Evolutionary conservation across 2,888 invertebrate species (phyloP), one percentile per base, ranked within the genome.

Genomic region (Electrophaes corylata): DNA sequence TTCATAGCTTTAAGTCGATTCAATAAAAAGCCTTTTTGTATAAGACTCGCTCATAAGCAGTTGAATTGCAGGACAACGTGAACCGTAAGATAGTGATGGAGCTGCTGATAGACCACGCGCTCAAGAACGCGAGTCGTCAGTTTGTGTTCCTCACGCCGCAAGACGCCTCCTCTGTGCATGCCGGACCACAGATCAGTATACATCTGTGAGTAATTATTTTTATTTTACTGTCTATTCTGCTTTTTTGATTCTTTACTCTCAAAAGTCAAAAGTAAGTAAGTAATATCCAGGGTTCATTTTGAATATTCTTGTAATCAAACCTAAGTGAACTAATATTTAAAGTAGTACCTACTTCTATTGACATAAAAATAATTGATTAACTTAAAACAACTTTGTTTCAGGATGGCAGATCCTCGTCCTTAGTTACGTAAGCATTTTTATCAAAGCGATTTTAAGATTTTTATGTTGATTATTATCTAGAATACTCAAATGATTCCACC

Each of bases 141-240:
- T 98, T 95, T 86, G 95, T 97, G 68, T 98, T 98, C 84, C 93
- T 98, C 20, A 97, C 98, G 41, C 98, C 98, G 26, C 95, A 96
- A 78, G 96, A 96, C 81, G 93, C 95, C 11, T 94, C 95, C 54
- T 80, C 92, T 52, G 83, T 93, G 62, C 73, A 75, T 46, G 84
- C 92, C 2, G 84, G 87, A 39, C 85, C 91, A 11, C 86, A 84
- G 40, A 82, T 95, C 62, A 92, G 89, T 62, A 94, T 95, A 71
- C 94, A 95, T 73, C 82, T 90, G 94, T 95, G 80, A 76, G 73
- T 71, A 18, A 48, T 11, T 19, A n/a, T n/a, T n/a, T n/a, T n/a
- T n/a, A n/a, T n/a, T n/a, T n/a, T n/a, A n/a, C n/a, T n/a, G n/a
- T n/a, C n/a, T n/a, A n/a, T n/a, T n/a, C n/a, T n/a, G n/a, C n/a